Base-by-base conservation (phyloP, 2,113 vertebrate species). In the Atractosteus spatula region DNA sequence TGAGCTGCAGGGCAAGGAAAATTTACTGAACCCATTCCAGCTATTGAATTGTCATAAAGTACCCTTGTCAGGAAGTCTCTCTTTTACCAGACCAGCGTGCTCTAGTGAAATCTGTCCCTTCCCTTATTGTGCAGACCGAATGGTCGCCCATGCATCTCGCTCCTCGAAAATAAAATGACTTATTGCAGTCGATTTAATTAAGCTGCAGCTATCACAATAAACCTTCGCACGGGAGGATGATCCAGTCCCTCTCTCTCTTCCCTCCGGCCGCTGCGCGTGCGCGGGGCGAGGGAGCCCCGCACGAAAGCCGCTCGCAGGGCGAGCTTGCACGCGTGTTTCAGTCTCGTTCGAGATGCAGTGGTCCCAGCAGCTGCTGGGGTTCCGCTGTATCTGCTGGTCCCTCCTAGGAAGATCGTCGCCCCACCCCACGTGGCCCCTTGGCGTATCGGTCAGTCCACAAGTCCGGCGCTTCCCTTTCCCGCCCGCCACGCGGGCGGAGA, bases 21-120 rank as follows among this genome's bases (percentile, higher is more conserved):
- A 16, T 57, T 71, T 68, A 76, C 83, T 77, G 78, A 82, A 74
- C 7, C 62, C 17, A 65, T 77, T 74, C 13, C 74, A 74, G 69
- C 74, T 78, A 69, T 68, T 74, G 72, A 66, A 79, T 73, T 73
- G 77, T 59, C 81, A 76, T 70, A 71, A 81, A 84, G 70, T 79
- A 71, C 61, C 74, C 81, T 4, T 78, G 78, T 80, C 78, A 80
- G 78, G 55, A 68, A 66, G 45, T 66, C 69, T 65, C 4, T 70
- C 74, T 79, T 68, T 71, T 45, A 73, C 74, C 78, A 83, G 55
- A 75, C 71, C 73, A 70, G 72, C n/a, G 56, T 66, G 68, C 77
- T 69, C 51, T 55, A 72, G 44, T 59, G 47, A 51, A 71, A 75
- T 81, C 71, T 67, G 29, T 41, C 55, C 66, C 44, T 55, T 59